phyloP scores from a whole-genome alignment of 2,888 invertebrate genomes.

The Platycnemis pennipes region DNA sequence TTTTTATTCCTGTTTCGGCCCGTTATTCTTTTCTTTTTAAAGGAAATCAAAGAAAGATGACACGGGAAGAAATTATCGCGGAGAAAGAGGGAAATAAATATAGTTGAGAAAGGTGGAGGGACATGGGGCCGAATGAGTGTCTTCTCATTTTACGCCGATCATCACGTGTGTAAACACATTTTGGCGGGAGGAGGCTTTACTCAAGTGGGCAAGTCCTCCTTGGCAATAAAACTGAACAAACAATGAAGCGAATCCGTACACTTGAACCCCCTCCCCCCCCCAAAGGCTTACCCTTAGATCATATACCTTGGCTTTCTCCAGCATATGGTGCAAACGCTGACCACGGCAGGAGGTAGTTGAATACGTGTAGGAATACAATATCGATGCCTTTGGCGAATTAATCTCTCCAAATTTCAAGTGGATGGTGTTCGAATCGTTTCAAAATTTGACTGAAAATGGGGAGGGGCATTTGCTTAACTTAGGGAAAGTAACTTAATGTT shows the following conservation, averaged over 20 bases:
- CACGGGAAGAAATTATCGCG: neutral
- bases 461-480: too few relatives aligned
- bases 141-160: conserved; percentile 21
- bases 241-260: neutral
- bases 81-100: neutral
- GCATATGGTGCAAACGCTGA: too few relatives aligned
- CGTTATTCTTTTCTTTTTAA: neutral
- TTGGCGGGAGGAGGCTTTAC: neutral
- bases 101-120: neutral
- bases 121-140: neutral
- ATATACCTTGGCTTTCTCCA: too few relatives aligned
- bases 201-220: neutral
- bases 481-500: too few relatives aligned
- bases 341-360: too few relatives aligned
- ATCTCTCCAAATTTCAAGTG: too few relatives aligned
- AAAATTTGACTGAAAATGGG: too few relatives aligned
- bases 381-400: too few relatives aligned
- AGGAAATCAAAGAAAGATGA: neutral
- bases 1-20: neutral
- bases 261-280: neutral
- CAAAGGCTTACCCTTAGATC: neutral
- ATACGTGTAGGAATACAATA: too few relatives aligned
- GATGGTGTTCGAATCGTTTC: too few relatives aligned
- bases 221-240: neutral
- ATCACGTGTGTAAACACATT: neutral